phyloP scores from a whole-genome alignment of 1,140 invertebrate species.

The Neodiprion virginianus region DNA sequence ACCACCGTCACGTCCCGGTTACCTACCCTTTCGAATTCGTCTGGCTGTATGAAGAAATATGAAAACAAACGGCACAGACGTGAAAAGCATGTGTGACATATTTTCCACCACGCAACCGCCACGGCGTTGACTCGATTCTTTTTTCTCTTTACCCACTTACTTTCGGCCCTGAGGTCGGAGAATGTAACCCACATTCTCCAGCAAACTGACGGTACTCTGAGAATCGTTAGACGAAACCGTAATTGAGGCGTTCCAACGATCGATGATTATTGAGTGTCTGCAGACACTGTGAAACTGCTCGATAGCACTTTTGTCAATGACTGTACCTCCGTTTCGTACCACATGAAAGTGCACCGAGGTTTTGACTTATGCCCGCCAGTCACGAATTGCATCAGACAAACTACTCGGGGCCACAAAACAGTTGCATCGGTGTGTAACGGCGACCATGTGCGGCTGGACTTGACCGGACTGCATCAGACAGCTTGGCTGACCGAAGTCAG shows the following conservation, averaged over 20 bases:
- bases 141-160: neutral
- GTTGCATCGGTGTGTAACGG: neutral
- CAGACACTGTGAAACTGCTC: no score
- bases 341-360: no score
- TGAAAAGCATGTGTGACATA: neutral
- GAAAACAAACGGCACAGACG: slow-evolving; percentile 6
- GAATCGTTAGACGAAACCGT: no score
- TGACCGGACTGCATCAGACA: neutral
- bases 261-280: no score
- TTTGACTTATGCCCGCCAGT: neutral
- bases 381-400: neutral
- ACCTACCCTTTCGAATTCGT: neutral
- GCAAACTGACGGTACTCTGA: neutral
- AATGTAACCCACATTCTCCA: neutral
- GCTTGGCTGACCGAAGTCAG: slow-evolving; percentile 4
- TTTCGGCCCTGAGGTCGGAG: neutral
- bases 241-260: no score
- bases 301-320: no score
- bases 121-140: neutral
- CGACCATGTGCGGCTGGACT: neutral
- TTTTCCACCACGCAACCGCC: neutral
- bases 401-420: neutral
- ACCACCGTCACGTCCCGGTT: neutral
- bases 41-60: neutral
- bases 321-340: no score